Evolutionary conservation across 1,140 invertebrate species (phyloP), one percentile per base, ranked within the genome.

Genomic region (Uloborus diversus): DNA sequence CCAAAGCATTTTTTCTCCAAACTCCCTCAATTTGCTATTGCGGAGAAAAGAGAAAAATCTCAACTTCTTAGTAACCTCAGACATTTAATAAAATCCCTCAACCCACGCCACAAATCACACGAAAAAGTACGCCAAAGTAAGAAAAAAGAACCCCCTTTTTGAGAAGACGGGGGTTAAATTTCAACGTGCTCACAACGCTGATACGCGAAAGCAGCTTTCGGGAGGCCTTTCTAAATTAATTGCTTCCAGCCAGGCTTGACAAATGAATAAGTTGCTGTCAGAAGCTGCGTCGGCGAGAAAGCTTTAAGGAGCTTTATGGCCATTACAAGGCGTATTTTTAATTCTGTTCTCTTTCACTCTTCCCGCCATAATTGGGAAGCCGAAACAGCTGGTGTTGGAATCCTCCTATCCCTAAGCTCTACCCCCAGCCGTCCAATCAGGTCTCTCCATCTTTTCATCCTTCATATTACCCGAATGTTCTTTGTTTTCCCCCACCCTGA

Each of bases 291-390:
- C 69, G 49, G 73, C 73, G 73, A 53, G 73, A 64, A 64, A 64
- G 71, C 71, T 75, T 64, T 75, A 75, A 75, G 73, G 73, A 57
- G 62, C 61, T 78, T 78, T 78, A 66, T 56, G 73, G 73, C 73
- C 61, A 75, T 75, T 75, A 64, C 42, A 33, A 49, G 59, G 28
- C 71, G 56, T 56, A 64, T 78, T 78, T 78, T 78, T 76, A 65
- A 78, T 53, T 78, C 66, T 65, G 47, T n/a, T n/a, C n/a, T n/a
- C n/a, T n/a, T n/a, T n/a, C n/a, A n/a, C 61, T 42, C 42, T 42
- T 37, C 37, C 35, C 27, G 32, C 28, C 30, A 57, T 73, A 73
- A 73, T 73, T 71, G 56, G 70, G 70, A 32, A 57, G 51, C 25
- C 42, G 73, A 65, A 25, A 65, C 73, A 65, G 73, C 61, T 73